These are phyloP conservation scores for Cricetomys ansorgei DNA, from an alignment of 2,113 vertebrate species.

Conservation along the genomic window DNA sequence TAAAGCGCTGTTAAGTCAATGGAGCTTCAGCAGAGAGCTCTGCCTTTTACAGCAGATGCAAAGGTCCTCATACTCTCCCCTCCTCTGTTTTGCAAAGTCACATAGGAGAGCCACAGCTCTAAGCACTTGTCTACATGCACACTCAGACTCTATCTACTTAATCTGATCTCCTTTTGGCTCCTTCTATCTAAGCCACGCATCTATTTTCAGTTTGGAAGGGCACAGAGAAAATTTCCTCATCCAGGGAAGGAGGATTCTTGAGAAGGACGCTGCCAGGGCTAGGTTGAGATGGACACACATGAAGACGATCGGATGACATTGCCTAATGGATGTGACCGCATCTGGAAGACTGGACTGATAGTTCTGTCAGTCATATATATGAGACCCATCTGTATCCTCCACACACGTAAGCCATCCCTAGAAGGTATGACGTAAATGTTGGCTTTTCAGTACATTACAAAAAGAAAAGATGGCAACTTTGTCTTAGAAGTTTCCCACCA, in stretches of 20 bases:
- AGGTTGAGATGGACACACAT: not conserved
- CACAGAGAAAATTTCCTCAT: not conserved
- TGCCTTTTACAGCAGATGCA: not conserved
- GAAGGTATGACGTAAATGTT: not conserved
- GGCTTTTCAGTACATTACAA: not conserved
- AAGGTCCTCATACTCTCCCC: not conserved
- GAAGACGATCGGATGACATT: not conserved
- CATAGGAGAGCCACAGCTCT: not conserved
- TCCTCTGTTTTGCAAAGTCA: not conserved
- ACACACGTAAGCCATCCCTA: not conserved
- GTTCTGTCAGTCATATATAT: not conserved
- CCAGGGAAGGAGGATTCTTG: not conserved
- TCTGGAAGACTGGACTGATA: not conserved
- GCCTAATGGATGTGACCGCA: not conserved
- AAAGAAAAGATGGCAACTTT: slow-evolving; percentile 2
- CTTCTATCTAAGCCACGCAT: not conserved
- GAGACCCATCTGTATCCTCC: not conserved
- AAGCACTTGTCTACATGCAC: not conserved
- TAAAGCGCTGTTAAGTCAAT: not conserved
- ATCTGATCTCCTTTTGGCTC: not conserved
- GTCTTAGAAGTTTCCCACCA: not conserved
- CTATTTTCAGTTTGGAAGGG: not conserved
- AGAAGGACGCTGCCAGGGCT: not conserved
- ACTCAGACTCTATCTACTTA: not conserved
- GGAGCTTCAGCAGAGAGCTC: not conserved